Conservation (phyloP, 1,140 invertebrate species). For the Drosophila murphyi region DNA sequence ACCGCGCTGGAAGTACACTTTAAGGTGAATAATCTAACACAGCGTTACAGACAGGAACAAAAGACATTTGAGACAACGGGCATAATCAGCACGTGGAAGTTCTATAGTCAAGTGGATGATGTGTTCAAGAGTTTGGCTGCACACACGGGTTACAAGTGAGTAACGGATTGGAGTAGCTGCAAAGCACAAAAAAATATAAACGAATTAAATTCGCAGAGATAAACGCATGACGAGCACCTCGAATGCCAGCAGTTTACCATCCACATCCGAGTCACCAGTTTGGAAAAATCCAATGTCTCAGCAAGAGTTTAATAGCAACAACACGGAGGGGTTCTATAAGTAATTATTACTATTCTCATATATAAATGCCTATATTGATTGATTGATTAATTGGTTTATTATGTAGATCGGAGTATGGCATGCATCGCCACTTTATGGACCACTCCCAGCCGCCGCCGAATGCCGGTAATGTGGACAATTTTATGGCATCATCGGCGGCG, state of each 20-base stretch:
- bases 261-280: constrained; percentile 82
- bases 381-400: constrained; percentile 1
- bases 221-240: constrained; percentile 83
- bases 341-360: constrained; percentile 23
- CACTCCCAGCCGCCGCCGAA: constrained; percentile 81
- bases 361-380: not conserved
- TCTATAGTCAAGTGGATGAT: constrained; percentile 84
- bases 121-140: constrained; percentile 81
- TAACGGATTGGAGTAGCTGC: not conserved
- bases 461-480: constrained; percentile 76
- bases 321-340: constrained; percentile 84
- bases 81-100: constrained; percentile 83
- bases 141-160: constrained; percentile 80
- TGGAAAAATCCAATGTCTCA: constrained; percentile 85
- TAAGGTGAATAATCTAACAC: constrained; percentile 83
- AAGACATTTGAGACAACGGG: constrained; percentile 82
- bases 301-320: constrained; percentile 84
- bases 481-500: constrained; percentile 80
- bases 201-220: constrained; percentile 55
- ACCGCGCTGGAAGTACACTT: constrained; percentile 83
- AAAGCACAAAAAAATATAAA: not conserved
- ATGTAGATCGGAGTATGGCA: constrained; percentile 81
- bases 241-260: constrained; percentile 81
- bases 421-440: constrained; percentile 84
- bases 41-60: constrained; percentile 81